Percentiles rank a stretch among this genome's conserved stretches.
Evolutionary conservation across 2,888 invertebrate species (phyloP).

Genomic region (Leptinotarsa haldemani): DNA sequence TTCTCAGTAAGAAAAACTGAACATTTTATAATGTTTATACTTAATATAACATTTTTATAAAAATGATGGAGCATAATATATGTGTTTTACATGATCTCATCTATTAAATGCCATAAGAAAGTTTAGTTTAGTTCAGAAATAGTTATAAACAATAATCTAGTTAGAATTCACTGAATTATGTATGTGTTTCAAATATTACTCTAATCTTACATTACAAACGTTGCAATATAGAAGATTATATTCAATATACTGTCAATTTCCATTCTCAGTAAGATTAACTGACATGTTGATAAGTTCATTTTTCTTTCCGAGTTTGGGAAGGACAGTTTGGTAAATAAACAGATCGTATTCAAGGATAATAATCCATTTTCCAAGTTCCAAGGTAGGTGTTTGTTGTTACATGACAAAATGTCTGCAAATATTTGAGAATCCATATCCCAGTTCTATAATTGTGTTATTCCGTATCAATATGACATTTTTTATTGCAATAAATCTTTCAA

Average conservation of each 20-base stretch:
- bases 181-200: constrained; percentile 16
- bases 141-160: neutral
- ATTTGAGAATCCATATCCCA: constrained; percentile 1
- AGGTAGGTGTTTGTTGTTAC: constrained; percentile 24
- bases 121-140: neutral
- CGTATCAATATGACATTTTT: neutral
- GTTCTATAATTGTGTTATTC: neutral
- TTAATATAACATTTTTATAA: no score
- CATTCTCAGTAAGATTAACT: neutral
- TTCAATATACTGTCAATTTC: constrained; percentile 1
- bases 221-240: neutral
- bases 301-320: neutral
- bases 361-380: constrained; percentile 19
- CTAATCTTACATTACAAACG: neutral
- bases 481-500: constrained; percentile 2
- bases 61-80: no score
- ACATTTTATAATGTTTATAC: no score
- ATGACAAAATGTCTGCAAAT: constrained; percentile 6
- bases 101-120: neutral
- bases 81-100: neutral
- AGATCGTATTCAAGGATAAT: constrained; percentile 17
- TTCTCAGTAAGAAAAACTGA: neutral
- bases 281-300: neutral
- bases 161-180: neutral
- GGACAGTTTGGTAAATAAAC: constrained; percentile 1